Evolutionary conservation across 2,113 vertebrate species (phyloP).

Genomic region (Phyllostomus hastatus): DNA sequence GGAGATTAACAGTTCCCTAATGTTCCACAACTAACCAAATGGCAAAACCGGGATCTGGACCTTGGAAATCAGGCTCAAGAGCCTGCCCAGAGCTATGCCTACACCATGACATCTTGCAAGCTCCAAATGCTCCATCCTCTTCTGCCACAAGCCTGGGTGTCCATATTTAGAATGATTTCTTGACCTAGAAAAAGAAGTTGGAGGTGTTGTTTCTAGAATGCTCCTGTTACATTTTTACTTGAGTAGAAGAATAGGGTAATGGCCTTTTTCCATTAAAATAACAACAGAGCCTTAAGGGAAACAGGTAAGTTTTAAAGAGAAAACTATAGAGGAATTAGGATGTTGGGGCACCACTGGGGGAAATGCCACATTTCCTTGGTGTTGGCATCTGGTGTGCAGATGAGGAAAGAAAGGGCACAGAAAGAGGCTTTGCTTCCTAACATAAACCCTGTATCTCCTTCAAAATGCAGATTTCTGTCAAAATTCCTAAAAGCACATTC

Average conservation of each 20-base stretch:
- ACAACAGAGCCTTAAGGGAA: background rate
- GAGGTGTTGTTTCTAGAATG: background rate
- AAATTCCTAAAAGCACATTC: slow-evolving; percentile 33
- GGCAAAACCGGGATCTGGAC: background rate
- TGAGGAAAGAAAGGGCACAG: background rate
- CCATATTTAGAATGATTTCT: background rate
- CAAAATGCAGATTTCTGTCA: slow-evolving; percentile 35
- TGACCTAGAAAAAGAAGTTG: background rate
- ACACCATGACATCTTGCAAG: background rate
- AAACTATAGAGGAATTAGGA: background rate
- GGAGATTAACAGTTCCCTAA: background rate
- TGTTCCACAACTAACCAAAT: background rate
- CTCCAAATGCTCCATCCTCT: background rate
- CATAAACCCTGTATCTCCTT: background rate
- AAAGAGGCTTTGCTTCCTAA: background rate
- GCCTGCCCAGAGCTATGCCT: background rate
- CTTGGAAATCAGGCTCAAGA: background rate
- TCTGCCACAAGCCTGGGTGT: background rate
- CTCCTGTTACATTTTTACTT: background rate
- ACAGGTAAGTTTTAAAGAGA: background rate
- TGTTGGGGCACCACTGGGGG: background rate
- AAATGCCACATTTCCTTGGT: background rate
- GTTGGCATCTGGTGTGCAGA: background rate
- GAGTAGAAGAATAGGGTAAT: background rate
- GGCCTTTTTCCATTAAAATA: background rate